Percentiles rank a stretch among this genome's conserved stretches.
phyloP scores from a whole-genome alignment of 2,888 invertebrate genomes.

The Nemotelus nigrinus region DNA sequence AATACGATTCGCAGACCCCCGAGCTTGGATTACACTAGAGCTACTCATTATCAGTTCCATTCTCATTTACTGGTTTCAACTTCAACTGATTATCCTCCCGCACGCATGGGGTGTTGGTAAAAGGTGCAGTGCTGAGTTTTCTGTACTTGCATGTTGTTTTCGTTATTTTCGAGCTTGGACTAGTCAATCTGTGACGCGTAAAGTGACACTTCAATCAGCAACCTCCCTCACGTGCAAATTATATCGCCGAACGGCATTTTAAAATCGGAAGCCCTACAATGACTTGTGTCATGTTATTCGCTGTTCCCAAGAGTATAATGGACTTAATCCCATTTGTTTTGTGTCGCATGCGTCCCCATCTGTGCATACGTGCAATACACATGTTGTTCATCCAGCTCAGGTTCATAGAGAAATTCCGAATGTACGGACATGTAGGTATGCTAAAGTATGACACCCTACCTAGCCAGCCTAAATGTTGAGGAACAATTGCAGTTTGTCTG shows the following conservation, averaged over 20 bases:
- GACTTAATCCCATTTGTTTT: slow-evolving; percentile 45
- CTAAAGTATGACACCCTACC: too few relatives aligned
- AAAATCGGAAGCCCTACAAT: slow-evolving; percentile 43
- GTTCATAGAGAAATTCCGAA: too few relatives aligned
- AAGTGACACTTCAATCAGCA: slow-evolving; percentile 24
- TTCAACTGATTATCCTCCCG: slow-evolving; percentile 2
- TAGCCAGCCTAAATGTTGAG: too few relatives aligned
- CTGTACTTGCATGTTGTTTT: neutral
- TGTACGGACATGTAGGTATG: too few relatives aligned
- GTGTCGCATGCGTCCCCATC: slow-evolving; percentile 3
- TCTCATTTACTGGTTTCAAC: neutral
- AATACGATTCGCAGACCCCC: slow-evolving; percentile 16
- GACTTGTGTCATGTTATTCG: slow-evolving; percentile 41
- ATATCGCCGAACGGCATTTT: neutral
- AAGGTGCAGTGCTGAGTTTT: neutral
- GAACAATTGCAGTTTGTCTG: too few relatives aligned
- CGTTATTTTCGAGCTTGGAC: neutral
- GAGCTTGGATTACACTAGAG: slow-evolving; percentile 16
- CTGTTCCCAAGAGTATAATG: slow-evolving; percentile 35
- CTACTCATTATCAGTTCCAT: neutral
- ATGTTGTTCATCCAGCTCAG: neutral
- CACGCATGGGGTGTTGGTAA: neutral
- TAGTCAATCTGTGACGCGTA: slow-evolving; percentile 39
- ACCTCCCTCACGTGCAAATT: slow-evolving; percentile 18
- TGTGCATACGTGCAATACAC: neutral